Conservation (phyloP, 2,888 invertebrate genomes). For the Periphyllus acericola region DNA sequence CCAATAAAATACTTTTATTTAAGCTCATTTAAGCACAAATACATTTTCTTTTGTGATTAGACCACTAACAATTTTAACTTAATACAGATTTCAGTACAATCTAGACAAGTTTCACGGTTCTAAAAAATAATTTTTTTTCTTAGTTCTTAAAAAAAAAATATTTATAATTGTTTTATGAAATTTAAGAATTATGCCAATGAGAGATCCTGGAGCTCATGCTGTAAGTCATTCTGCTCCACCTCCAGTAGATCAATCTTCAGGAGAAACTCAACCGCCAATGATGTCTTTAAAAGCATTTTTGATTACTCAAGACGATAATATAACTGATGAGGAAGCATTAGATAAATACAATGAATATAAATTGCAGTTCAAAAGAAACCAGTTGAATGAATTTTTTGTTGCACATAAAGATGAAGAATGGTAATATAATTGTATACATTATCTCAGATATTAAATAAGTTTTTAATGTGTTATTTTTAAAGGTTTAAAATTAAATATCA, state of each 20-base stretch:
- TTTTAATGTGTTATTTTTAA: slow-evolving; percentile 65
- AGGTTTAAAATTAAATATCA: slow-evolving; percentile 99
- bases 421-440: slow-evolving; percentile 71
- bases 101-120: too few relatives aligned
- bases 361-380: slow-evolving; percentile 93
- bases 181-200: slow-evolving; percentile 56
- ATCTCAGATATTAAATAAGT: slow-evolving; percentile 53
- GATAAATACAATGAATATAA: slow-evolving; percentile 98
- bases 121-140: too few relatives aligned
- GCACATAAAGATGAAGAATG: slow-evolving; percentile 99
- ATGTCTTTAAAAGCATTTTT: slow-evolving; percentile 97
- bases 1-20: too few relatives aligned
- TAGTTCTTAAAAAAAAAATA: too few relatives aligned
- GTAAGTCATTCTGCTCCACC: slow-evolving; percentile 48
- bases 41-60: not conserved
- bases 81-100: too few relatives aligned
- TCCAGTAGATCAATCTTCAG: slow-evolving; percentile 55
- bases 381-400: slow-evolving; percentile 97
- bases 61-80: too few relatives aligned
- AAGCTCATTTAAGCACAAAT: not conserved
- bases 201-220: slow-evolving; percentile 54
- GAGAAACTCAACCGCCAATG: slow-evolving; percentile 90
- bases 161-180: not conserved
- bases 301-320: slow-evolving; percentile 95
- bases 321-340: slow-evolving; percentile 96